phyloP scores from a whole-genome alignment of 2,797 vertebrate genomes.

The Lateolabrax maculatus region DNA sequence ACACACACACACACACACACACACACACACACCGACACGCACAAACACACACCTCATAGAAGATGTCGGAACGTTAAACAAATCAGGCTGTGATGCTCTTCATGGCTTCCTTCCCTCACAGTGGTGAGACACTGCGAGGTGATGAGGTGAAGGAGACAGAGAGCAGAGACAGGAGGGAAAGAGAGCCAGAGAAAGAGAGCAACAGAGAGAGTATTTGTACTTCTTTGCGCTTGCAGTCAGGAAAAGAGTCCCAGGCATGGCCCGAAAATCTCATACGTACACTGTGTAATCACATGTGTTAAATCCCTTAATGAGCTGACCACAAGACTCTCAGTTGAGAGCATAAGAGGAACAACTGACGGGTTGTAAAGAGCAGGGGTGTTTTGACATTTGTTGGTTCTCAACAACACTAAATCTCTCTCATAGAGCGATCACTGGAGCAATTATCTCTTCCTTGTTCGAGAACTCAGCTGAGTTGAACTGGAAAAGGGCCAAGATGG shows the following conservation, averaged over 20 bases:
- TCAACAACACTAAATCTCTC: slow-evolving; percentile 71
- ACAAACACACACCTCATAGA: slow-evolving; percentile 40
- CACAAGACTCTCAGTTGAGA: slow-evolving; percentile 63
- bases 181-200: slow-evolving; percentile 60
- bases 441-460: slow-evolving; percentile 63
- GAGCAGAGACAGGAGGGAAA: slow-evolving; percentile 68
- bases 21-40: background rate
- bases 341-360: slow-evolving; percentile 64
- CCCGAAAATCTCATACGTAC: slow-evolving; percentile 56
- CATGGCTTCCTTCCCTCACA: slow-evolving; percentile 57
- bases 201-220: slow-evolving; percentile 60
- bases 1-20: slow-evolving; percentile 42
- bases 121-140: slow-evolving; percentile 69
- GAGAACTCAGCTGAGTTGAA: slow-evolving; percentile 76
- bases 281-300: slow-evolving; percentile 75
- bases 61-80: slow-evolving; percentile 59
- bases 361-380: slow-evolving; percentile 61
- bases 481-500: slow-evolving; percentile 69
- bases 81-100: slow-evolving; percentile 73
- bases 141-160: slow-evolving; percentile 86
- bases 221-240: slow-evolving; percentile 35
- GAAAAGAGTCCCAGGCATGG: slow-evolving; percentile 55
- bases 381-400: slow-evolving; percentile 71
- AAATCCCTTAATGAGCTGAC: slow-evolving; percentile 71
- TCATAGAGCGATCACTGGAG: slow-evolving; percentile 69